Conservation (phyloP, 1,140 invertebrate genomes). For the Nixonia krombeini region DNA sequence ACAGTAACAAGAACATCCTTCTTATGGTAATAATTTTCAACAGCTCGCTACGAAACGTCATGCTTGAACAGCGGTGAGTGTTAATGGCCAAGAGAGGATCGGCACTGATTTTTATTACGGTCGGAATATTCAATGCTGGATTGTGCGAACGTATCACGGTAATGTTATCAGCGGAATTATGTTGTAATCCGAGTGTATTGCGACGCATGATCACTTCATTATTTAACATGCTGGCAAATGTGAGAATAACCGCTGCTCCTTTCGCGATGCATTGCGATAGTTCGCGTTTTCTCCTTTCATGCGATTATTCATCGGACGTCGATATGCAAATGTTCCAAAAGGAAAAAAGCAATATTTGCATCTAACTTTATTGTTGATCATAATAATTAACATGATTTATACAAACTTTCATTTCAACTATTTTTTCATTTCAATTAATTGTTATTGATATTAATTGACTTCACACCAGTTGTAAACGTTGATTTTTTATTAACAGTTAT, state of each 20-base stretch:
- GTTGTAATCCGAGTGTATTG: conserved; percentile 18
- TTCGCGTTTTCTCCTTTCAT: conserved; percentile 34
- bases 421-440: too few species aligned
- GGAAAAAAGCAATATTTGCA: too few species aligned
- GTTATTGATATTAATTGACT: too few species aligned
- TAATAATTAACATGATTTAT: too few species aligned
- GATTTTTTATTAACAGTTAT: too few species aligned
- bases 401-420: too few species aligned
- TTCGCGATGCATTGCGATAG: conserved; percentile 21
- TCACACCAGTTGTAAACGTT: too few species aligned
- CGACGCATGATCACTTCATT: conserved; percentile 31
- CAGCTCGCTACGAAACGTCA: conserved; percentile 13
- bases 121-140: conserved; percentile 3
- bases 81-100: conserved; percentile 32
- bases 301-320: too few species aligned
- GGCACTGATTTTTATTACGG: conserved; percentile 15
- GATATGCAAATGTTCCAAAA: too few species aligned
- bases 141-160: conserved; percentile 6
- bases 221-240: conserved; percentile 33
- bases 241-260: conserved; percentile 29
- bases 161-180: conserved; percentile 10
- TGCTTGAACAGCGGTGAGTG: conserved; percentile 13
- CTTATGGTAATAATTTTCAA: not conserved
- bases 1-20: too few species aligned
- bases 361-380: too few species aligned